Evolutionary conservation across 2,113 vertebrate species (phyloP), one percentile per base, ranked within the genome.

Genomic region (Anguilla rostrata): DNA sequence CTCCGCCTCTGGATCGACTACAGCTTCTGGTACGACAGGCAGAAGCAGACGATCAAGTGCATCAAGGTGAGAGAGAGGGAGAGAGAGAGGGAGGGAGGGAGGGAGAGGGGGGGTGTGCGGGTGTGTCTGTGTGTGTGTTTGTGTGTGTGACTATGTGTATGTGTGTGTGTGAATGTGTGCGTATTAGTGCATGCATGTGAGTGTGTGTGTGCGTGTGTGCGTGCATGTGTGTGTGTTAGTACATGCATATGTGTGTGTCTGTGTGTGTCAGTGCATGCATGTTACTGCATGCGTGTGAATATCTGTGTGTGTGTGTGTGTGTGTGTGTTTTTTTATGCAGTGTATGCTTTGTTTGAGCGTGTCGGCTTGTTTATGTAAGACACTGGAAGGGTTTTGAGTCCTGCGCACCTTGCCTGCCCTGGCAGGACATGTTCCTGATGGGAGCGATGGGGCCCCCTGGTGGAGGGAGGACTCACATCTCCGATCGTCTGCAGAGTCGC

Each of bases 381-480:
- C 78, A 1, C 22, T 49, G n/a, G 46, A 12, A 75, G 41, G 40
- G 15, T 34, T n/a, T 84, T 39, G 43, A 20, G 16, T 40, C 16
- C 4, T 46, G 34, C 71, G 22, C 49, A 60, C 56, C 49, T 63
- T 43, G 46, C 41, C 26, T 85, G 41, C 86, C 40, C 85, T 66
- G 84, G n/a, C 86, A 98, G 97, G 96, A 96, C 90, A 96, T 97
- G 96, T 96, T 96, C 88, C 92, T 98, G 85, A 91, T 98, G 95
- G 96, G 95, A 0, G 95, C 97, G 29, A 98, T 98, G 97, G 97
- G 96, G 43, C 97, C 97, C 63, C 95, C 97, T 14, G 97, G 97
- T 78, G 97, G 97, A 15, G 97, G 97, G 83, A 95, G 97, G 60
- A 97, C 95, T 9, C 90, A 93, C 53, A 97, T 98, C 82, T 97